Conservation (phyloP, 2,797 vertebrate genomes). For the Picus viridis region DNA sequence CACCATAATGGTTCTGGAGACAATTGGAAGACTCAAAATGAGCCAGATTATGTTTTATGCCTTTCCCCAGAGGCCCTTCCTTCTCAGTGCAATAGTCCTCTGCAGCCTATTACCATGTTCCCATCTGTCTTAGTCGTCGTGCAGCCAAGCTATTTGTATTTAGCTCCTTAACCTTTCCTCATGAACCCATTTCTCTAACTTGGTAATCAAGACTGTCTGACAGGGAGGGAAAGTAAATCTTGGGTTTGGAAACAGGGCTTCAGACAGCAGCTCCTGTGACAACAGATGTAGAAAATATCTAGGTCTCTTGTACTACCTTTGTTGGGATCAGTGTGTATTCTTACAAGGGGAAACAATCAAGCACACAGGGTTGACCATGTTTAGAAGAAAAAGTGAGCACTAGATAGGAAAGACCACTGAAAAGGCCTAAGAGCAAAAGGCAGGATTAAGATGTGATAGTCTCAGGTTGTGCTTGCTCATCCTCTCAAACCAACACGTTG, state of each 20-base stretch:
- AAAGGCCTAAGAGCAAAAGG: neutral
- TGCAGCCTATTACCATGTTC: slow-evolving; percentile 37
- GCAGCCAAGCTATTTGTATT: slow-evolving; percentile 50
- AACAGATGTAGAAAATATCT: neutral
- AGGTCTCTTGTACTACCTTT: neutral
- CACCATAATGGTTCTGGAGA: slow-evolving; percentile 34
- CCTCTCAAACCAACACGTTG: neutral
- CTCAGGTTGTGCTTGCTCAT: neutral
- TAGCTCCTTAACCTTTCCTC: slow-evolving; percentile 58
- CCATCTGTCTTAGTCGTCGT: slow-evolving; percentile 46
- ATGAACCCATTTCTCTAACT: slow-evolving; percentile 47
- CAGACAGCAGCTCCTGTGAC: neutral
- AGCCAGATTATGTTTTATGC: slow-evolving; percentile 46
- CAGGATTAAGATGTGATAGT: neutral
- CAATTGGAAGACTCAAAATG: slow-evolving; percentile 55
- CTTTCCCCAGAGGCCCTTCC: slow-evolving; percentile 46
- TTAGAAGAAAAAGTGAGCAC: neutral
- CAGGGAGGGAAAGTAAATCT: slow-evolving; percentile 21
- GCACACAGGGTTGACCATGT: neutral
- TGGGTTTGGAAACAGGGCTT: slow-evolving; percentile 1
- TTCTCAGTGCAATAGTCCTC: slow-evolving; percentile 21
- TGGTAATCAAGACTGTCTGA: slow-evolving; percentile 23
- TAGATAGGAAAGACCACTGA: neutral
- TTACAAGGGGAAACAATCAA: neutral
- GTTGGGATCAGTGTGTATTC: neutral